Evolutionary conservation across 2,113 vertebrate genomes (phyloP).

Genomic region (Blennius ocellaris): DNA sequence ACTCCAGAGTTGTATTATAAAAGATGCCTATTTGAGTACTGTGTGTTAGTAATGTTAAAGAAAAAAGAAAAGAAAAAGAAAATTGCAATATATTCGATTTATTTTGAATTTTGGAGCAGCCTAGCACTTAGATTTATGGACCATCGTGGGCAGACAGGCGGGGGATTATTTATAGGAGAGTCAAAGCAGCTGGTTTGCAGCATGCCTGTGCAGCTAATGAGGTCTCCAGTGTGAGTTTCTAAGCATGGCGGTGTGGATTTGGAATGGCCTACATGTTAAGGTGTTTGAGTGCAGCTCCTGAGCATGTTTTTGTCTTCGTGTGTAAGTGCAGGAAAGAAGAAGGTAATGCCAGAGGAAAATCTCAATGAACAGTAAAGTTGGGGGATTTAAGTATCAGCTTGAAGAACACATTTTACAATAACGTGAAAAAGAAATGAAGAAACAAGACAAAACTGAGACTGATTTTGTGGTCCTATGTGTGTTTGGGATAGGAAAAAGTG

Average conservation of each 20-base stretch:
- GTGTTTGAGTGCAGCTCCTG: neutral
- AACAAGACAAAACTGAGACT: neutral
- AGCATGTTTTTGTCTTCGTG: neutral
- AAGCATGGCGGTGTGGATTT: neutral
- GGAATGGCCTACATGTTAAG: conserved; percentile 12
- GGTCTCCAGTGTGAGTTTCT: conserved; percentile 27
- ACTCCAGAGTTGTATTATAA: no score
- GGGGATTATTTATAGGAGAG: conserved; percentile 52
- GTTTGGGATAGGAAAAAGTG: conserved; percentile 2
- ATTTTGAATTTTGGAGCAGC: neutral
- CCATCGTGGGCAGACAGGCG: conserved; percentile 24
- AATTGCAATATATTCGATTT: neutral
- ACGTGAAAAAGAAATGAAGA: no score
- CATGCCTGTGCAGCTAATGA: conserved; percentile 65
- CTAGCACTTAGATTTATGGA: conserved; percentile 19
- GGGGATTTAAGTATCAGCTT: neutral
- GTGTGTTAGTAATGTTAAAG: no score
- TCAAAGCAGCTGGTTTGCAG: conserved; percentile 55
- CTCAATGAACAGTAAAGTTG: neutral
- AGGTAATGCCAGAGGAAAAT: neutral
- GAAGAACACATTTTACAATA: neutral
- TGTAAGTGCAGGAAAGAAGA: neutral
- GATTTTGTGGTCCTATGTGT: neutral
- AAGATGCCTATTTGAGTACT: no score
- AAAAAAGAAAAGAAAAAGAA: no score